phyloP scores from a whole-genome alignment of 30 jellyfish, hydroid and myxozoan species.

The Pelagia noctiluca region DNA sequence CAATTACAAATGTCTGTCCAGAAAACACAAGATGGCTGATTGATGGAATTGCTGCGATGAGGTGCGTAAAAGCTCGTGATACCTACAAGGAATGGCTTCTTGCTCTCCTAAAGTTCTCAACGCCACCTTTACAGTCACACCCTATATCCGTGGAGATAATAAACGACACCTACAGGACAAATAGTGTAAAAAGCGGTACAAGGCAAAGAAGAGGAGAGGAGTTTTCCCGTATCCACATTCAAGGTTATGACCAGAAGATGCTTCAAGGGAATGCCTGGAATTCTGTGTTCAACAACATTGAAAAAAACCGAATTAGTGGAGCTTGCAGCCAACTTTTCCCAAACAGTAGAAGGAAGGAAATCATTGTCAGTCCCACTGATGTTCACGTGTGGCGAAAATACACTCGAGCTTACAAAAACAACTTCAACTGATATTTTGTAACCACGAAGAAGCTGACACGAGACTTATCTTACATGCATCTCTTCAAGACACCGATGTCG shows the following conservation, averaged over 20 bases:
- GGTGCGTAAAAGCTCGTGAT: conserved; percentile 22
- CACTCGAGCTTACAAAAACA: not conserved
- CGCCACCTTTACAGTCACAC: conserved; percentile 8
- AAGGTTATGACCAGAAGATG: conserved; percentile 27
- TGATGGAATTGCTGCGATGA: conserved; percentile 35
- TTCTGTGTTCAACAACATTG: conserved; percentile 2
- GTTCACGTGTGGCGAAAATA: not conserved
- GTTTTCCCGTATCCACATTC: conserved; percentile 8
- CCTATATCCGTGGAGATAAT: conserved; percentile 21
- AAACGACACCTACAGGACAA: not conserved
- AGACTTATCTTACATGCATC: conserved; percentile 36
- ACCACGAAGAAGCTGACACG: conserved; percentile 30
- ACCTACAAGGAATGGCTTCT: conserved; percentile 10
- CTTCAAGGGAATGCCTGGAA: conserved; percentile 49
- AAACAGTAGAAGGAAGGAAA: conserved; percentile 6
- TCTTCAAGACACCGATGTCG: conserved; percentile 16
- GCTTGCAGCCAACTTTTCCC: conserved; percentile 29
- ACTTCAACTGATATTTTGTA: not conserved
- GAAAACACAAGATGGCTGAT: conserved; percentile 24
- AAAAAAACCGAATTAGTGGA: conserved; percentile 10
- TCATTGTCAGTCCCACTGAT: not conserved
- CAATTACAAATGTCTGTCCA: conserved; percentile 28
- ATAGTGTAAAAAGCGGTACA: conserved; percentile 1
- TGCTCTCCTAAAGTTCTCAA: conserved; percentile 21
- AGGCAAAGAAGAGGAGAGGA: not conserved